Conservation (phyloP, 2,797 vertebrate species). For the Coregonus suidteri region DNA sequence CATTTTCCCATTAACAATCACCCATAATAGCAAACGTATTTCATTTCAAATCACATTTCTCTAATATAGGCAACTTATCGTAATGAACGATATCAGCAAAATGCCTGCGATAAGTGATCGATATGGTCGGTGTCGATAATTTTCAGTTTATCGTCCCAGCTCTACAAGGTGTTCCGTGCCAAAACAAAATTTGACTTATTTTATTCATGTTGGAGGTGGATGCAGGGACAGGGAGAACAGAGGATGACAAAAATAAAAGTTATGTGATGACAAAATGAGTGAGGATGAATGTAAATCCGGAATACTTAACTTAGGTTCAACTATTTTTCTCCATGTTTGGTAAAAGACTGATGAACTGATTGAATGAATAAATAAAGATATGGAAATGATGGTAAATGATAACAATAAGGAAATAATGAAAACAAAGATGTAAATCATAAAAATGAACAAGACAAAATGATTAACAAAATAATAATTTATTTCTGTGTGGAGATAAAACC, state of each 20-base stretch:
- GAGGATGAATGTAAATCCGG: neutral
- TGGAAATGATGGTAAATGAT: slow-evolving; percentile 54
- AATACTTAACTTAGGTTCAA: neutral
- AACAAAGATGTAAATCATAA: slow-evolving; percentile 62
- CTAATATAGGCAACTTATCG: too few relatives aligned
- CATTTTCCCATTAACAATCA: too few relatives aligned
- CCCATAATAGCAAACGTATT: too few relatives aligned
- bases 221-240: neutral
- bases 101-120: too few relatives aligned
- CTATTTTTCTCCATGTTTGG: neutral
- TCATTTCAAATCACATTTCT: too few relatives aligned
- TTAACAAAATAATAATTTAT: slow-evolving; percentile 79
- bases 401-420: slow-evolving; percentile 51
- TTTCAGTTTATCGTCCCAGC: too few relatives aligned
- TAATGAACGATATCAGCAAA: too few relatives aligned
- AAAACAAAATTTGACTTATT: neutral
- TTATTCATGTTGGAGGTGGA: neutral
- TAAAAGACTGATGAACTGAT: slow-evolving; percentile 2
- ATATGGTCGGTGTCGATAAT: too few relatives aligned
- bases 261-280: neutral
- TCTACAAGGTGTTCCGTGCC: too few relatives aligned
- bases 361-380: neutral
- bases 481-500: slow-evolving; percentile 66
- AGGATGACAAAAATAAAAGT: neutral
- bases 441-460: slow-evolving; percentile 78